Percentiles rank a stretch among this genome's conserved stretches.
These are phyloP conservation scores for Ciona savignyi DNA, from an alignment of 23 tunicate species.

Conservation along the genomic window DNA sequence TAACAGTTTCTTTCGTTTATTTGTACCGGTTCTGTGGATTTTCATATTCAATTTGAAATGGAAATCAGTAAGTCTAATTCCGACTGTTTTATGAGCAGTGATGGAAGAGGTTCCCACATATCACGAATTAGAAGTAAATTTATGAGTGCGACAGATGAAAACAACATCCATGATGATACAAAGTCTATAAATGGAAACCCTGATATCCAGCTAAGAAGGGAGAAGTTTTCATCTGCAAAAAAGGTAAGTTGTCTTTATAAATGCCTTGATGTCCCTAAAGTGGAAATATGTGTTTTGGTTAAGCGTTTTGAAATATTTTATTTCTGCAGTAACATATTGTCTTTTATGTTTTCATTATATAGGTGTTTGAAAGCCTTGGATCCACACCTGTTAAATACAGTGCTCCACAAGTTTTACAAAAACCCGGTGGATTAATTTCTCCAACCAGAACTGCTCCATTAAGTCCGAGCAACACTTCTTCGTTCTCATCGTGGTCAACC, in stretches of 20 bases:
- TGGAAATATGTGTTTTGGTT: too few species aligned
- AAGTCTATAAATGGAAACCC: conserved; percentile 34
- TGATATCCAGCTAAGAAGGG: conserved; percentile 30
- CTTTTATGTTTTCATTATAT: background rate
- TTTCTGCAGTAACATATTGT: too few species aligned
- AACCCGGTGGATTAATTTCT: conserved; percentile 10
- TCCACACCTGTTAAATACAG: conserved; percentile 24
- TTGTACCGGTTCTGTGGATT: too few species aligned
- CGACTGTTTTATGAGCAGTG: background rate
- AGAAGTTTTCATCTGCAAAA: conserved; percentile 80
- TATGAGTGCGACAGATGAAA: conserved; percentile 25
- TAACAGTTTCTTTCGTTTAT: background rate
- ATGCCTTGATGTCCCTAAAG: too few species aligned
- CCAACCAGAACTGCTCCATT: background rate
- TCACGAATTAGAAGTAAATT: conserved; percentile 67
- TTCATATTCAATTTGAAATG: background rate
- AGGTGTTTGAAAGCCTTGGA: conserved; percentile 45
- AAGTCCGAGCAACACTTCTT: conserved; percentile 10
- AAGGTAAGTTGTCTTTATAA: conserved; percentile 17
- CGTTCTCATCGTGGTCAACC: conserved; percentile 24
- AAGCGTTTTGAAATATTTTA: background rate
- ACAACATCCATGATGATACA: conserved; percentile 12
- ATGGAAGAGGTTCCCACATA: conserved; percentile 49
- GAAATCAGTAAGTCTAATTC: background rate
- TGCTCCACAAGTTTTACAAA: conserved; percentile 20